Percentiles rank a stretch among this genome's conserved stretches.
Evolutionary conservation across 2,797 vertebrate genomes (phyloP).

Genomic region (Sparus aurata): DNA sequence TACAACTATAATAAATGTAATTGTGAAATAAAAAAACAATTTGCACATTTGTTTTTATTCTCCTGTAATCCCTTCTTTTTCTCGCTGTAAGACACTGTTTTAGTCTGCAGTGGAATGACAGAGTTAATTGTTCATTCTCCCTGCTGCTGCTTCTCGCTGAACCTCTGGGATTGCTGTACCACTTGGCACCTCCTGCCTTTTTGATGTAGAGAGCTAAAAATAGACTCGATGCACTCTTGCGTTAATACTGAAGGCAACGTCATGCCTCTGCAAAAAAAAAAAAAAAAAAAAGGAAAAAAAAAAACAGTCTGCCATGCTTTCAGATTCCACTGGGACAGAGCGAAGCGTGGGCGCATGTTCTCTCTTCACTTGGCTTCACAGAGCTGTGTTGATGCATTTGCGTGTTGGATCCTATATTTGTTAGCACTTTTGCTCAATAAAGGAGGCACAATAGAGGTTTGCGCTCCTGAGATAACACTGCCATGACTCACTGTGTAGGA

Average conservation of each 20-base stretch:
- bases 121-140: background rate
- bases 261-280: constrained; percentile 10
- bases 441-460: background rate
- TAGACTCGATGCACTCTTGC: constrained; percentile 20
- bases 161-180: constrained; percentile 4
- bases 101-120: background rate
- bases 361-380: background rate
- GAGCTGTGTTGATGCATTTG: background rate
- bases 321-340: constrained; percentile 1
- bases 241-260: constrained; percentile 6
- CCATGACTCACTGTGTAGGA: background rate
- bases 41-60: background rate
- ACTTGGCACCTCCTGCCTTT: constrained; percentile 38
- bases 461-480: constrained; percentile 1
- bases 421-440: constrained; percentile 10
- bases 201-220: constrained; percentile 61
- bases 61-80: background rate
- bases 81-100: background rate
- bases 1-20: background rate
- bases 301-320: constrained; percentile 13
- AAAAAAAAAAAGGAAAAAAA: too few species aligned
- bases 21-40: background rate
- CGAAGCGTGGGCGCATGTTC: background rate
- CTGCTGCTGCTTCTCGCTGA: constrained; percentile 23
- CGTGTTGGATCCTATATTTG: background rate